Evolutionary conservation across 2,113 vertebrate species (phyloP).

Genomic region (Acanthisitta chloris): DNA sequence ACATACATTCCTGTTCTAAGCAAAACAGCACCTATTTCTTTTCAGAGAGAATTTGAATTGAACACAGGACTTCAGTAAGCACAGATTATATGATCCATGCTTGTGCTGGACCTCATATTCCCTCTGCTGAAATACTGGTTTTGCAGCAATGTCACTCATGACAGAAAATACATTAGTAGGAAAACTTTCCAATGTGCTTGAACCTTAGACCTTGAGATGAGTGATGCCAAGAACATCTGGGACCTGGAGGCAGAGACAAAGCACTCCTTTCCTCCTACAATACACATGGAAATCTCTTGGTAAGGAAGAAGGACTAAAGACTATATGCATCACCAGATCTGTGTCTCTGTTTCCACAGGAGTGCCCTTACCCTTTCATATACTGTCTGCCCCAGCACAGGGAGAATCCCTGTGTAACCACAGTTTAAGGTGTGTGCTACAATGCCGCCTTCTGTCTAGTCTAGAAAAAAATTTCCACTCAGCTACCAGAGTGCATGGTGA

Average conservation of each 20-base stretch:
- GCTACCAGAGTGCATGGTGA: neutral
- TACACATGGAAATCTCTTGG: neutral
- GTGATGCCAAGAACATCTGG: neutral
- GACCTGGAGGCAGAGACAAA: neutral
- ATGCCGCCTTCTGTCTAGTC: neutral
- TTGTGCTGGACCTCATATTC: neutral
- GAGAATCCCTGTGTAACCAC: neutral
- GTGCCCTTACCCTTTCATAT: neutral
- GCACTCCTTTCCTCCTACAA: neutral
- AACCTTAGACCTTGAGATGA: neutral
- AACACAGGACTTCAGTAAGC: neutral
- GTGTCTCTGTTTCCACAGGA: neutral
- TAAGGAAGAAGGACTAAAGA: neutral
- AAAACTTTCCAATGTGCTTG: neutral
- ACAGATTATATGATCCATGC: neutral
- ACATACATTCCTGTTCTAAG: neutral
- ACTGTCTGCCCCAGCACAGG: neutral
- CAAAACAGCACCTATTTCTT: neutral
- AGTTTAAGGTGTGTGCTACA: neutral
- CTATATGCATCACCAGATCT: neutral
- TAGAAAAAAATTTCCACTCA: neutral
- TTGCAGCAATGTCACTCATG: neutral
- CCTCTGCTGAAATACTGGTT: neutral
- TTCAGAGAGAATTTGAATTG: neutral
- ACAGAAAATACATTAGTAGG: neutral